These are phyloP conservation scores for Petrocephalus schoutedeni DNA, from an alignment of 2,797 vertebrate species.

Conservation along the genomic window DNA sequence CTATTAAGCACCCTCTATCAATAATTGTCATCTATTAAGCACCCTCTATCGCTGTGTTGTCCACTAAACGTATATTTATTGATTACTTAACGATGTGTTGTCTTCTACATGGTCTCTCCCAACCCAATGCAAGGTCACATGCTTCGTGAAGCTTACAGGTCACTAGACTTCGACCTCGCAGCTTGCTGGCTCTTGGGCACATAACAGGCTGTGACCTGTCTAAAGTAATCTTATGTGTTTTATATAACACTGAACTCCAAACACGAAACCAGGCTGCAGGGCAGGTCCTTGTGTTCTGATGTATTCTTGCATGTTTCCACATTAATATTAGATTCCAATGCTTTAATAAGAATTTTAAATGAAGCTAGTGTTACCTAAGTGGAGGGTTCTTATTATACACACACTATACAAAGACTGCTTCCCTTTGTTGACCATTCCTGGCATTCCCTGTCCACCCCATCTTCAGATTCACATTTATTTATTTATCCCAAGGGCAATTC, in stretches of 20 bases:
- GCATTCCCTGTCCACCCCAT: background rate
- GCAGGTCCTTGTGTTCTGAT: background rate
- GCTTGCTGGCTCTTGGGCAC: background rate
- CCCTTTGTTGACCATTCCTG: background rate
- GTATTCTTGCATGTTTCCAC: background rate
- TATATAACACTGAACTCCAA: background rate
- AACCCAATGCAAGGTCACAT: background rate
- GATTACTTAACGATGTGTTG: background rate
- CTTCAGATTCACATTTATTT: background rate
- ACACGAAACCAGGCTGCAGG: background rate
- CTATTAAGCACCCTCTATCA: background rate
- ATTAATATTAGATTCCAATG: background rate
- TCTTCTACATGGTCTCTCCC: background rate
- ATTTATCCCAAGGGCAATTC: no score
- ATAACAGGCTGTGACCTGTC: background rate
- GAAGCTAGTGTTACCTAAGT: background rate
- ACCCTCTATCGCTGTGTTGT: background rate
- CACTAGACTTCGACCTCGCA: background rate
- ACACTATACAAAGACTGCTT: background rate
- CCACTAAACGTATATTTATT: background rate
- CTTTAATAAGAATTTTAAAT: background rate
- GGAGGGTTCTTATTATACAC: background rate
- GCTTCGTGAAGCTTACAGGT: background rate
- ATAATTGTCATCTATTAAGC: background rate
- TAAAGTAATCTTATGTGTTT: background rate